These are phyloP conservation scores for Acanthurus leucopareius DNA, from an alignment of 2,797 vertebrate genomes.

Conservation along the genomic window DNA sequence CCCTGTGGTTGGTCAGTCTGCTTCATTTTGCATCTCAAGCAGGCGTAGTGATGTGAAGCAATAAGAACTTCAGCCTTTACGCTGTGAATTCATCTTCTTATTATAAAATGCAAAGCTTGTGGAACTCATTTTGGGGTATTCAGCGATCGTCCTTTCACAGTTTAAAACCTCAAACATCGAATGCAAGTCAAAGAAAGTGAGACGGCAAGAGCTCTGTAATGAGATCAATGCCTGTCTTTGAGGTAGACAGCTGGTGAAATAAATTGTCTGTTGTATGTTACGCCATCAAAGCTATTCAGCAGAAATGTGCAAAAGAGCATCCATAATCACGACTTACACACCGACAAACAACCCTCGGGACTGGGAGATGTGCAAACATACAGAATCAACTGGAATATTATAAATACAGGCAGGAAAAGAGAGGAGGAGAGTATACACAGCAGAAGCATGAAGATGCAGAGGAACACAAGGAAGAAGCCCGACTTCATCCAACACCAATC, in stretches of 20 bases:
- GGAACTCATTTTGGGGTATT: constrained; percentile 37
- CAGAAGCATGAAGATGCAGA: constrained; percentile 13
- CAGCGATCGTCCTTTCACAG: constrained; percentile 44
- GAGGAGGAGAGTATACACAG: not conserved
- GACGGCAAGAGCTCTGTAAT: constrained; percentile 23
- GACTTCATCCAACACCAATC: constrained; percentile 34
- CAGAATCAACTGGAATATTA: constrained; percentile 5
- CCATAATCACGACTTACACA: constrained; percentile 39
- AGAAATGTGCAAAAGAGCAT: constrained; percentile 43
- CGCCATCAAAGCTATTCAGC: constrained; percentile 54
- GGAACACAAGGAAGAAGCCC: not conserved
- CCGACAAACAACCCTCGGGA: constrained; percentile 40
- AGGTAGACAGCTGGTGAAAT: constrained; percentile 46
- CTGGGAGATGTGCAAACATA: constrained; percentile 13
- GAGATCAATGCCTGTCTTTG: constrained; percentile 53
- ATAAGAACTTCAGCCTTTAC: constrained; percentile 22
- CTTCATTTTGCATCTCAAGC: constrained; percentile 30
- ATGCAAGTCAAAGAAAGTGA: constrained; percentile 35
- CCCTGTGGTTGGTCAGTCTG: not conserved
- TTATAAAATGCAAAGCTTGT: constrained; percentile 23
- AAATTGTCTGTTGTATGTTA: constrained; percentile 50
- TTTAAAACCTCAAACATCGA: constrained; percentile 29
- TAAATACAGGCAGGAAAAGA: not conserved
- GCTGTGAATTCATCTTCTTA: constrained; percentile 19
- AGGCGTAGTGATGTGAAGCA: constrained; percentile 13